Base-by-base conservation (phyloP, 2,113 vertebrate species). In the Leptobrachium leishanense region DNA sequence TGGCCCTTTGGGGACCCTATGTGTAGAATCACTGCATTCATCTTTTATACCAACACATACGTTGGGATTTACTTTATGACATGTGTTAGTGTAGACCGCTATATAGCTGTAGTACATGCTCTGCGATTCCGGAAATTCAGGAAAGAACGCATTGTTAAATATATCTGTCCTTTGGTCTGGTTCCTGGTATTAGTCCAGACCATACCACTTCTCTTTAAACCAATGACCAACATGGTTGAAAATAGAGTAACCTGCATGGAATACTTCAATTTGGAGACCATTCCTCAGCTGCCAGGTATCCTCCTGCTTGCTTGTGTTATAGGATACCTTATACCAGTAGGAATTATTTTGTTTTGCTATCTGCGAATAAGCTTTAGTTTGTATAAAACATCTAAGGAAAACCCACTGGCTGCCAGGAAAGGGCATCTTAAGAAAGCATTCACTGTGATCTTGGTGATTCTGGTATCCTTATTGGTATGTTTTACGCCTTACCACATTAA, bases 61-160 rank as follows among this genome's bases (percentile, higher is more conserved):
- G 90, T 92, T 54, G 91, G 94, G 55, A 91, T 95, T 62, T 93
- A 91, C 79, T 94, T 96, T 85, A 95, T 95, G 94, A 93, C 92
- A 39, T 95, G 94, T 0, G 89, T 95, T 79, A 95, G 93, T 0
- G 83, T 93, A 82, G 95, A 96, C 84, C 89, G 93, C 44, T 96
- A 94, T 64, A 79, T 96, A 0, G 95, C 93, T 0, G 93, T 96
- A 89, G 91, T 95, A 65, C 88, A 88, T 55, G 86, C 90, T 39
- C 90, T 86, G n/a, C 84, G 82, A 11, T 82, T 92, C 0, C 72
- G 85, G 79, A 87, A 81, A 65, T 82, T 93, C 72, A 84, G 89
- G 11, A 90, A 85, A 5, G 72, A 84, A 0, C 79, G 83, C 76
- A 81, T 86, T 3, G 93, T 93, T 3, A 88, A 84, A 75, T 79